These are phyloP conservation scores for Melieria crassipennis DNA, from an alignment of 2,888 invertebrate genomes.

Conservation along the genomic window DNA sequence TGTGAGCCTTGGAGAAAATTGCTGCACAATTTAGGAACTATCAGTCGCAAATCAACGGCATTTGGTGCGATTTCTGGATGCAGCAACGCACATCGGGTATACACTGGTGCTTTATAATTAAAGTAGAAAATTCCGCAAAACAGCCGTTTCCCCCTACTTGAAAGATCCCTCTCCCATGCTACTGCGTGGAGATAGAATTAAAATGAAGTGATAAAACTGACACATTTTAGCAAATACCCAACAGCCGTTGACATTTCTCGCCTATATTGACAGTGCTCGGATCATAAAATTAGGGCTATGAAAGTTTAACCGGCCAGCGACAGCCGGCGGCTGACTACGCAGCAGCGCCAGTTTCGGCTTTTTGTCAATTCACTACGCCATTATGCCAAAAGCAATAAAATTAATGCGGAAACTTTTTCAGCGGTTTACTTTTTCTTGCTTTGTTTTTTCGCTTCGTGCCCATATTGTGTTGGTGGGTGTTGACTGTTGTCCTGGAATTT, in stretches of 20 bases:
- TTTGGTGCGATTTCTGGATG: too few species aligned
- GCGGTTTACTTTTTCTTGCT: slow-evolving; percentile 3
- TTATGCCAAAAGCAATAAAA: slow-evolving; percentile 36
- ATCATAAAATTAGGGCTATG: slow-evolving; percentile 33
- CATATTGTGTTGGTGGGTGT: slow-evolving; percentile 10
- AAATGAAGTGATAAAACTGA: slow-evolving; percentile 31
- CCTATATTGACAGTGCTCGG: slow-evolving; percentile 31
- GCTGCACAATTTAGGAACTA: too few species aligned
- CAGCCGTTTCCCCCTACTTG: too few species aligned
- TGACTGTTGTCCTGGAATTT: slow-evolving; percentile 31
- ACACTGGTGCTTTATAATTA: too few species aligned
- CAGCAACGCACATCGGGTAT: too few species aligned
- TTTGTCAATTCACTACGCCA: slow-evolving; percentile 7
- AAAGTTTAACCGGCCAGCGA: slow-evolving; percentile 19
- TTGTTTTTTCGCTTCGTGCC: slow-evolving; percentile 1
- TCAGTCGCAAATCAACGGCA: too few species aligned
- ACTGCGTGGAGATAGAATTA: not conserved
- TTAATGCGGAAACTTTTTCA: slow-evolving; percentile 37
- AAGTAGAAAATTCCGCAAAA: too few species aligned
- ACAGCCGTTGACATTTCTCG: not conserved
- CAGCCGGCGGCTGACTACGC: not conserved
- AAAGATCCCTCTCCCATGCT: too few species aligned
- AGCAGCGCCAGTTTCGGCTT: slow-evolving; percentile 10
- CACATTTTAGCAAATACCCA: not conserved
- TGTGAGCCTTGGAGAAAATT: too few species aligned